Conservation (phyloP, 2,888 invertebrate species). For the Leucophenga maculata region DNA sequence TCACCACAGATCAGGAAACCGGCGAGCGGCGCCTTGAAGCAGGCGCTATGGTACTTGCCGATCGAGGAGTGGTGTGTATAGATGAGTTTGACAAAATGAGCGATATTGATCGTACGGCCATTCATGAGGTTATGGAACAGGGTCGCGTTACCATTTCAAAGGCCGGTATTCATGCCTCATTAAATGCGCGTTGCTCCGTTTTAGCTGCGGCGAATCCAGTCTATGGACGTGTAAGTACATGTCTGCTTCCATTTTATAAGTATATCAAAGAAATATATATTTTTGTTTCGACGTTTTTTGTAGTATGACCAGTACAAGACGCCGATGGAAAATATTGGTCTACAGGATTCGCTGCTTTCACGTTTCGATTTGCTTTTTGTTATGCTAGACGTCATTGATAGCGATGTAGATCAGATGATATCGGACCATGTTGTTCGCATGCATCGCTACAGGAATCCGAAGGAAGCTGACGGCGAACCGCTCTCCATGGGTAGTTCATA, state of each 20-base stretch:
- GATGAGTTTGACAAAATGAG: slow-evolving; percentile 99
- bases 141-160: slow-evolving; percentile 98
- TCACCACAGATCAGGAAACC: slow-evolving; percentile 95
- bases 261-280: not conserved
- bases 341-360: slow-evolving; percentile 96
- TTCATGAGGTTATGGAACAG: slow-evolving; percentile 99
- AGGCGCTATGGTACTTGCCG: slow-evolving; percentile 99
- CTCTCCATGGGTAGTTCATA: slow-evolving; percentile 84
- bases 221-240: slow-evolving; percentile 85
- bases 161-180: slow-evolving; percentile 97
- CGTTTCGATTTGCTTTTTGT: slow-evolving; percentile 99
- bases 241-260: not conserved
- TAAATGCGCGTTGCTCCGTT: slow-evolving; percentile 98
- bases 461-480: slow-evolving; percentile 95
- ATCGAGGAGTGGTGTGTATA: slow-evolving; percentile 96
- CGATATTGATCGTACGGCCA: slow-evolving; percentile 98
- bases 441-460: slow-evolving; percentile 94
- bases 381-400: slow-evolving; percentile 93
- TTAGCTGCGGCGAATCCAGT: slow-evolving; percentile 99
- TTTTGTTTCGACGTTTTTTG: slow-evolving; percentile 56
- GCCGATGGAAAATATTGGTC: slow-evolving; percentile 99
- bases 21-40: slow-evolving; percentile 92
- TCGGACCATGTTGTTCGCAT: slow-evolving; percentile 97
- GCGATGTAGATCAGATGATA: slow-evolving; percentile 91
- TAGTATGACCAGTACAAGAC: slow-evolving; percentile 99